Evolutionary conservation across 2,113 vertebrate genomes (phyloP), one percentile per base, ranked within the genome.

Genomic region (Loxodonta africana): DNA sequence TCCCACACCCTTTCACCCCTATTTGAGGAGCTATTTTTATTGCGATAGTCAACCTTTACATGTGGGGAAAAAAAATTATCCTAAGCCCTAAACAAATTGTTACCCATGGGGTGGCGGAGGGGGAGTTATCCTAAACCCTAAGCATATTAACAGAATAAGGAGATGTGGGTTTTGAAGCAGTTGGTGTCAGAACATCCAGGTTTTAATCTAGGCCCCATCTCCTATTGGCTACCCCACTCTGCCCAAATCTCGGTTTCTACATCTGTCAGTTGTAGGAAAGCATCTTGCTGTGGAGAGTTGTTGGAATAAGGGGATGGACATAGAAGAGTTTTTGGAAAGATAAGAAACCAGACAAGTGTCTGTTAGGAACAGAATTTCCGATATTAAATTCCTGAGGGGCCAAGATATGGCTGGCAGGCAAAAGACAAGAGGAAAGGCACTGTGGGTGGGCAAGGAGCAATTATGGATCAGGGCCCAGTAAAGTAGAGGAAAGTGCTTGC

Each of bases 271-370:
- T 78, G 10, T 28, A 94, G 46, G n/a, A 73, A 82, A 88, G 57
- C 2, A 14, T 81, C 48, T 37, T 44, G 46, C 44, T 1, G 5
- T 0, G 5, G 10, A 60, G 41, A 15, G 23, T 33, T 90, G 46
- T 62, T 94, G 67, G 67, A 76, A 74, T 85, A 94, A 82, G 53
- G 73, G 20, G 62, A 74, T 53, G 33, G n/a, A 86, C n/a, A 23
- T 3, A 26, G 25, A 80, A 60, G 41, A 87, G 26, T 48, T 48
- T 74, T 25, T 30, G 46, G 83, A 65, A 76, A 82, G 74, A 83
- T 62, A 48, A 96, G 65, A 90, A 96, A 90, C 63, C 9, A 94
- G 88, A 83, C 23, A 41, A 48, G n/a, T 60, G 41, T 81, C 17
- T 14, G 1, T 83, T 65, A 87, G 85, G 23, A 93, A 51, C 41